phyloP scores from a whole-genome alignment of 2,113 vertebrate genomes.

The Vulpes lagopus region DNA sequence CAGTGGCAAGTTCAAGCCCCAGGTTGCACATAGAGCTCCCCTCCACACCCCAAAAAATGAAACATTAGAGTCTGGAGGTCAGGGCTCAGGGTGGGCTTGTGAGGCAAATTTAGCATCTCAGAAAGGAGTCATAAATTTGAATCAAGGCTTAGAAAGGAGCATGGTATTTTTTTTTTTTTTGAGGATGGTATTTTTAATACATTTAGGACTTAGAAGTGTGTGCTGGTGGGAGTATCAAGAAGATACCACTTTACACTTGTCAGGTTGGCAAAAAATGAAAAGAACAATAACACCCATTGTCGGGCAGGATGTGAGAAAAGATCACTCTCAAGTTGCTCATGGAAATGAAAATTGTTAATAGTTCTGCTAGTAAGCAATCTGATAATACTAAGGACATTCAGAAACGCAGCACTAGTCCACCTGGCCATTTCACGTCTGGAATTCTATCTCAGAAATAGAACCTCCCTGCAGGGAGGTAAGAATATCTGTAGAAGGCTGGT shows the following conservation, averaged over 20 bases:
- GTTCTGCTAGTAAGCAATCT: background rate
- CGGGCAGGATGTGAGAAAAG: conserved; percentile 20
- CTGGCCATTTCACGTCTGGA: background rate
- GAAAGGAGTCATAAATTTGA: conserved; percentile 4
- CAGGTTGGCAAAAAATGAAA: background rate
- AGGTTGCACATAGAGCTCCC: background rate
- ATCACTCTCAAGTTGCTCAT: background rate
- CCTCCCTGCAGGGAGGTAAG: background rate
- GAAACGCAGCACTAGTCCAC: background rate
- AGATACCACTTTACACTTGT: background rate
- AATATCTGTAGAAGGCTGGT: background rate
- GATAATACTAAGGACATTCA: background rate
- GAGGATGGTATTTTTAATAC: background rate
- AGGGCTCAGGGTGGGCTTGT: background rate
- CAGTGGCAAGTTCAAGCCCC: background rate
- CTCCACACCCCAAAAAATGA: background rate
- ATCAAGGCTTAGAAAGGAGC: background rate
- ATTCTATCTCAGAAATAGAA: conserved; percentile 26
- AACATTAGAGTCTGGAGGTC: background rate
- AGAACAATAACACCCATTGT: background rate
- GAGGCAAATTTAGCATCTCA: background rate
- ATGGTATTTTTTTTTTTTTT: background rate
- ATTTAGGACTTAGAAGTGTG: background rate
- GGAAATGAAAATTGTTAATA: background rate
- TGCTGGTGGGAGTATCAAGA: background rate